Conservation (phyloP, 2,797 vertebrate species). For the Myotis myotis region DNA sequence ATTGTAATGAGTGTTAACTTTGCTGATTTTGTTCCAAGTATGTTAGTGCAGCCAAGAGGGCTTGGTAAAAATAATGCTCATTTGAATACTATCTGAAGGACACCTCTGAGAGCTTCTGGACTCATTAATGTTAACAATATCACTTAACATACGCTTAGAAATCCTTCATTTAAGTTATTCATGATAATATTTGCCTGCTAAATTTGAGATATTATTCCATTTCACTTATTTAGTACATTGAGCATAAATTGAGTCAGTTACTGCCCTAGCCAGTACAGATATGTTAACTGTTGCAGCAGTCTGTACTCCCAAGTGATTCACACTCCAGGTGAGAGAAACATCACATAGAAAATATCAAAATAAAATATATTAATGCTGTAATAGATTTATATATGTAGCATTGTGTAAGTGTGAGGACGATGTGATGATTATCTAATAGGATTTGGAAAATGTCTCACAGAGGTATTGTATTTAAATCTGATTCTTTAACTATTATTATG, state of each 20-base stretch:
- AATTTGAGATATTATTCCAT: slow-evolving; percentile 4
- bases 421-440: background rate
- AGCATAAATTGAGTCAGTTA: background rate
- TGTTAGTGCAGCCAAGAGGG: background rate
- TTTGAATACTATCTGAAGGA: background rate
- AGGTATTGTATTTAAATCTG: background rate
- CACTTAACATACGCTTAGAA: background rate
- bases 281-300: background rate
- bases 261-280: background rate
- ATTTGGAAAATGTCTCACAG: background rate
- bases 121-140: background rate
- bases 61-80: background rate
- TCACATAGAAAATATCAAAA: background rate
- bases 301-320: background rate
- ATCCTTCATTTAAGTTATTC: background rate
- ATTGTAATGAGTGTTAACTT: background rate
- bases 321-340: background rate
- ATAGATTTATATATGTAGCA: background rate
- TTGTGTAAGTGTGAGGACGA: background rate
- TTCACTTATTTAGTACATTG: slow-evolving; percentile 23
- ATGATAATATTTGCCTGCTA: background rate
- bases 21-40: background rate
- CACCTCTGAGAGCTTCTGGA: background rate
- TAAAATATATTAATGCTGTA: background rate
- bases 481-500: background rate